Percentiles rank a stretch among this genome's conserved stretches.
phyloP scores from a whole-genome alignment of 2,797 vertebrate genomes.

The Cyprinella venusta region DNA sequence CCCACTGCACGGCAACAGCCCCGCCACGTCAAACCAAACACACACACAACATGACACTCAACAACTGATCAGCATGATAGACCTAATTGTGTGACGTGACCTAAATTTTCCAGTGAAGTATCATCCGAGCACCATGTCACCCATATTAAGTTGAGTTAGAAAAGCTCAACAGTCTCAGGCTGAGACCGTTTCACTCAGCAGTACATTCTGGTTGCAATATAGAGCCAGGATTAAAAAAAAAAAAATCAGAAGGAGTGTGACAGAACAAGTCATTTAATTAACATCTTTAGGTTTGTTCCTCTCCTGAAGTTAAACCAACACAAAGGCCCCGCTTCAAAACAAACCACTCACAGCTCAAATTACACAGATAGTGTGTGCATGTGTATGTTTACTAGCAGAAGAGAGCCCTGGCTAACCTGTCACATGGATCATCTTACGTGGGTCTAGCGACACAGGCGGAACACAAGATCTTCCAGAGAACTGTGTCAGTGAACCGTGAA shows the following conservation, averaged over 20 bases:
- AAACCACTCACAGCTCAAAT: constrained; percentile 75
- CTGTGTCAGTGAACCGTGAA: constrained; percentile 21
- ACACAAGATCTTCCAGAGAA: constrained; percentile 37
- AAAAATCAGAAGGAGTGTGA: neutral
- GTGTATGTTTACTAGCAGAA: constrained; percentile 38
- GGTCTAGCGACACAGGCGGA: neutral
- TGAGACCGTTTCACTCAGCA: neutral
- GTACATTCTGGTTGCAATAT: neutral
- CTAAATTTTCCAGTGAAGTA: constrained; percentile 14
- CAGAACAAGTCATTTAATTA: neutral
- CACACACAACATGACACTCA: constrained; percentile 38
- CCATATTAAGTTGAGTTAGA: neutral
- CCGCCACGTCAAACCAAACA: constrained; percentile 52
- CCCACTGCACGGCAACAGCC: constrained; percentile 61
- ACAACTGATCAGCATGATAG: constrained; percentile 29
- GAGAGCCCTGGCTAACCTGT: constrained; percentile 46
- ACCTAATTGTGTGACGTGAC: constrained; percentile 16
- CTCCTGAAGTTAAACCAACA: constrained; percentile 64
- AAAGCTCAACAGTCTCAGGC: neutral
- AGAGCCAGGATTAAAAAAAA: neutral
- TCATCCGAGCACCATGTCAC: neutral
- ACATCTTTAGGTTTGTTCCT: constrained; percentile 31
- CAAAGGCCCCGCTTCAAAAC: constrained; percentile 70
- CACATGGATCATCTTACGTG: constrained; percentile 31
- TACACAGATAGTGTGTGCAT: constrained; percentile 67